Evolutionary conservation across 2,113 vertebrate species (phyloP).

Genomic region (Candoia aspera): DNA sequence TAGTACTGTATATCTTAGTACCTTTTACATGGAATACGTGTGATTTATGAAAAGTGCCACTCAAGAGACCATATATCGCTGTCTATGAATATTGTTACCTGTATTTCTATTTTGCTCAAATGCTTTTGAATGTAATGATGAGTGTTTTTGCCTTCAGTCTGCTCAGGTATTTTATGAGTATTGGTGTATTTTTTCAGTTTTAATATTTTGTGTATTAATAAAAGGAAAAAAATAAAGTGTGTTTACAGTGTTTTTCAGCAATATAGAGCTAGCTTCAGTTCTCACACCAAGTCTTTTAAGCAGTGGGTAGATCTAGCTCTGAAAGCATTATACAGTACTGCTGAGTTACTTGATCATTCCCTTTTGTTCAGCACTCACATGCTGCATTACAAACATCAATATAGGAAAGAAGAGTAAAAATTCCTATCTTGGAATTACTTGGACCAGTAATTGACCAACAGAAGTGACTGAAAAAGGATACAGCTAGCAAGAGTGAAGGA

Average conservation of each 20-base stretch:
- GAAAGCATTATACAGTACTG: background rate
- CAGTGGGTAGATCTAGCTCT: background rate
- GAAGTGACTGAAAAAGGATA: background rate
- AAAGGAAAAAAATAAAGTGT: constrained; percentile 68
- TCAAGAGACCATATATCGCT: constrained; percentile 26
- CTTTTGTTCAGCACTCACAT: background rate
- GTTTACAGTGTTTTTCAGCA: constrained; percentile 24
- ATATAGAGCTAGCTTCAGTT: background rate
- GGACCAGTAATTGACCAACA: background rate
- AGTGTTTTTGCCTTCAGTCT: constrained; percentile 55
- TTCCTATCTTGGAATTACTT: background rate
- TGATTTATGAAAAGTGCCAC: constrained; percentile 66
- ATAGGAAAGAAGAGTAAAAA: background rate
- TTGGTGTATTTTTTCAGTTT: constrained; percentile 68
- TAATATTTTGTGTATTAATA: constrained; percentile 61
- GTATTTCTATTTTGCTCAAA: constrained; percentile 44
- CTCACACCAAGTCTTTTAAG: background rate
- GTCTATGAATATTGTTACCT: constrained; percentile 45
- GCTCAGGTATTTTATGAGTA: constrained; percentile 71
- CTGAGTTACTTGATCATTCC: background rate
- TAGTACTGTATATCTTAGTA: constrained; percentile 39
- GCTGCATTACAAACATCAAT: background rate
- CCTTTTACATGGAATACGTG: constrained; percentile 46
- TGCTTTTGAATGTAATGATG: constrained; percentile 29
- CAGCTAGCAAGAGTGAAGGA: background rate